Conservation (phyloP, 2,888 invertebrate genomes). For the Ennomos quercinarius region DNA sequence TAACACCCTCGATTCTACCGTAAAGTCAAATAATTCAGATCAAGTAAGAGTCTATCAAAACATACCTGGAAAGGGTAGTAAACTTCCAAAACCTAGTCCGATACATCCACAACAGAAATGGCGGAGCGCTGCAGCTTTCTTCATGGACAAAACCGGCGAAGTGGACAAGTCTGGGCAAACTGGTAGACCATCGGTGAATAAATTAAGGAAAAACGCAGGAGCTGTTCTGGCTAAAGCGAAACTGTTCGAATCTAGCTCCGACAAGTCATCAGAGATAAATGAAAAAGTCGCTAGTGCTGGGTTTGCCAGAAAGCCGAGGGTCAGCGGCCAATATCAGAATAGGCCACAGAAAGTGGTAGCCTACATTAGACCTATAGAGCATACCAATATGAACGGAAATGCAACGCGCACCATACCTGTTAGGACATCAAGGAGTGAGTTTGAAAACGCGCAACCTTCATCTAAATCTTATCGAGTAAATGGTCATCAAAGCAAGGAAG, state of each 20-base stretch:
- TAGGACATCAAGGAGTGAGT: slow-evolving; percentile 46
- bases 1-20: slow-evolving; percentile 59
- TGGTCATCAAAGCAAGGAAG: slow-evolving; percentile 53
- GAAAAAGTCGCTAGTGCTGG: slow-evolving; percentile 63
- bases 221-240: slow-evolving; percentile 92
- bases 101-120: slow-evolving; percentile 72
- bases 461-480: slow-evolving; percentile 48
- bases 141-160: slow-evolving; percentile 80
- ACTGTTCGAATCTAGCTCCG: slow-evolving; percentile 87
- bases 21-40: slow-evolving; percentile 57
- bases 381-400: slow-evolving; percentile 44
- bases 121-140: slow-evolving; percentile 84
- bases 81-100: slow-evolving; percentile 57
- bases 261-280: slow-evolving; percentile 74
- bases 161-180: slow-evolving; percentile 75
- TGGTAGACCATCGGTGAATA: slow-evolving; percentile 90
- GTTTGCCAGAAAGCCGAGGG: slow-evolving; percentile 76
- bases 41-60: slow-evolving; percentile 61
- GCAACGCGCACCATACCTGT: slow-evolving; percentile 50
- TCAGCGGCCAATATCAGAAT: slow-evolving; percentile 58
- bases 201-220: slow-evolving; percentile 90
- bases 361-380: slow-evolving; percentile 62
- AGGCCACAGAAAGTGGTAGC: slow-evolving; percentile 60
- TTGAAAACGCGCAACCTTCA: slow-evolving; percentile 35
- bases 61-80: slow-evolving; percentile 51